Evolutionary conservation across 2,888 invertebrate species (phyloP).

Genomic region (Trimorus sp.): DNA sequence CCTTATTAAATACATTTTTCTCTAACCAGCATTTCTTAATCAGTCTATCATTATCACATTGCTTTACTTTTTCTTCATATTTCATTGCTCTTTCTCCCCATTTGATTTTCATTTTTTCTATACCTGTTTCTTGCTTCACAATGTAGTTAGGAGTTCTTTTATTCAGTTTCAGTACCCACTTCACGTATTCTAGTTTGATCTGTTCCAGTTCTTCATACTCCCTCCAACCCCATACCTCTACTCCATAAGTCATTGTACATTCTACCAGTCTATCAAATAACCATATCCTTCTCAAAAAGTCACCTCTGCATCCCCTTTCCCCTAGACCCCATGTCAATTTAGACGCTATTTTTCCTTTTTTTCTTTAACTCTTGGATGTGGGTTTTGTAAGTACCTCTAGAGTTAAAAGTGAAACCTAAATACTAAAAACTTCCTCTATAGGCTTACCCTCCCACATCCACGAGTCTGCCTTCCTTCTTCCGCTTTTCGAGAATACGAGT

Average conservation of each 20-base stretch:
- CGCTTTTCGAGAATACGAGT: no score
- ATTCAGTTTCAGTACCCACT: constrained; percentile 2
- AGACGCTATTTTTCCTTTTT: constrained; percentile 2
- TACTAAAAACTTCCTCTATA: constrained; percentile 19
- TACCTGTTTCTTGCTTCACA: background rate
- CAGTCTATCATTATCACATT: no score
- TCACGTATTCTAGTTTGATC: constrained; percentile 4
- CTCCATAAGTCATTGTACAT: constrained; percentile 15
- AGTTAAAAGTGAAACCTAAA: constrained; percentile 2
- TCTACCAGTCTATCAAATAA: background rate
- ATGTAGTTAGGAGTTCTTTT: background rate
- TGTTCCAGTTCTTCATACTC: constrained; percentile 5
- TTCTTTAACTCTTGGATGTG: constrained; percentile 1
- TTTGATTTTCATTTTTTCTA: background rate
- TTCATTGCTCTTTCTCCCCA: background rate
- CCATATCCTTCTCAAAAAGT: constrained; percentile 8
- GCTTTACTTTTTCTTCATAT: no score
- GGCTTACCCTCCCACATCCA: constrained; percentile 14
- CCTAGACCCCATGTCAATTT: constrained; percentile 1
- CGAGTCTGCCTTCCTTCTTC: no score
- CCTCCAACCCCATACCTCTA: no score
- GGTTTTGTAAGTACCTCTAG: background rate
- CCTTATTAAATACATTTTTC: no score
- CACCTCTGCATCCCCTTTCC: constrained; percentile 11
- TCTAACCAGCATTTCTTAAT: no score